Conservation (phyloP, 2,888 invertebrate species). For the Hylaea fasciaria region DNA sequence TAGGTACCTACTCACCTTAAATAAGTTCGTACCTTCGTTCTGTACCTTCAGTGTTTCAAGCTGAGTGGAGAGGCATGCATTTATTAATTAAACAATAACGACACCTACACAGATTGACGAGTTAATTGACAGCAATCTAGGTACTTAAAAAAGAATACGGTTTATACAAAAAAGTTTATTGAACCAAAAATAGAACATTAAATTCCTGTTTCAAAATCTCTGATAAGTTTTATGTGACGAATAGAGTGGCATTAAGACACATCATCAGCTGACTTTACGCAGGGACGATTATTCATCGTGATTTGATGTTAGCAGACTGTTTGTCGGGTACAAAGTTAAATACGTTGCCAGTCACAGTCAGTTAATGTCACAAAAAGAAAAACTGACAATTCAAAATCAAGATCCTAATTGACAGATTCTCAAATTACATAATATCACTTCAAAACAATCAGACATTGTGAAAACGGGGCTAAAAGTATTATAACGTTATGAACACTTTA, state of each 20-base stretch:
- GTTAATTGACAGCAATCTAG: constrained; percentile 79
- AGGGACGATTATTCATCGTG: too few relatives aligned
- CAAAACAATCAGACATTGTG: constrained; percentile 4
- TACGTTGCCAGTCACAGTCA: too few relatives aligned
- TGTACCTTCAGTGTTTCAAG: neutral
- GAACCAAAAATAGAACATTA: constrained; percentile 34
- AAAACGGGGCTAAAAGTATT: constrained; percentile 28
- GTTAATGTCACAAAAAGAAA: neutral
- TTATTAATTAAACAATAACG: constrained; percentile 28
- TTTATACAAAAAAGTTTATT: constrained; percentile 43
- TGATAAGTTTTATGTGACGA: constrained; percentile 2
- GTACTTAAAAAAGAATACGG: constrained; percentile 44
- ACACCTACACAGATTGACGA: constrained; percentile 66
- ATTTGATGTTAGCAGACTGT: too few relatives aligned
- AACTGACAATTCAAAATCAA: neutral
- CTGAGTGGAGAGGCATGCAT: constrained; percentile 3
- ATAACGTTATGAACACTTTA: constrained; percentile 69
- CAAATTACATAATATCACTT: too few relatives aligned
- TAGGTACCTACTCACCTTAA: neutral
- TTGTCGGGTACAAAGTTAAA: too few relatives aligned
- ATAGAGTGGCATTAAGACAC: too few relatives aligned
- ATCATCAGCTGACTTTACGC: too few relatives aligned
- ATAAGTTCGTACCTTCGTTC: too few relatives aligned
- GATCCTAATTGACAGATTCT: neutral
- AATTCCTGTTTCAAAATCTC: constrained; percentile 19